Evolutionary conservation across 2,113 vertebrate genomes (phyloP).

Genomic region (Tupaia tana): DNA sequence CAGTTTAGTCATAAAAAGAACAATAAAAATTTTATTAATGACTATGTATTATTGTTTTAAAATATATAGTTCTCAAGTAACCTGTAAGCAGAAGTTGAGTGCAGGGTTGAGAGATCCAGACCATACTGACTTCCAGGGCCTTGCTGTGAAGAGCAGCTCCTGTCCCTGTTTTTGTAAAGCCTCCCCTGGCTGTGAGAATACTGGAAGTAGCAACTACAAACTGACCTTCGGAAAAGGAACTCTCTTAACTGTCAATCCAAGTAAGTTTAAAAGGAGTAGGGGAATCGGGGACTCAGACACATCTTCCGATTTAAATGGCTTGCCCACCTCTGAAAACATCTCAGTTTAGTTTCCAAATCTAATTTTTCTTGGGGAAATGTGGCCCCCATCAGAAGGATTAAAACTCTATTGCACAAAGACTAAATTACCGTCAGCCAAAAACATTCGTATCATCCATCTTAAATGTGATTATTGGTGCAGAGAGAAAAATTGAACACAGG

Average conservation of each 20-base stretch:
- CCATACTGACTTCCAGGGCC: background rate
- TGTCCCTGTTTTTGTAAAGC: constrained; percentile 73
- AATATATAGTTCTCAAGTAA: background rate
- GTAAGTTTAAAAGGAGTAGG: constrained; percentile 73
- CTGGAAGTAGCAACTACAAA: background rate
- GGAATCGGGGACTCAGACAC: background rate
- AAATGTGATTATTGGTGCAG: constrained; percentile 64
- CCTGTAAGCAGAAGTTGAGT: background rate
- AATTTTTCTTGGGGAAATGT: background rate
- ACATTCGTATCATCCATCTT: constrained; percentile 63
- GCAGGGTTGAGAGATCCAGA: background rate
- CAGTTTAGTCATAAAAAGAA: constrained; percentile 23
- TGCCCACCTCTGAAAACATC: background rate
- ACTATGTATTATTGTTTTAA: too few species aligned
- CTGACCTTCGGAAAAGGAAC: constrained; percentile 79
- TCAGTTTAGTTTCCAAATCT: constrained; percentile 56
- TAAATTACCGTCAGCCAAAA: constrained; percentile 57
- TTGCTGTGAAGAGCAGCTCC: constrained; percentile 10
- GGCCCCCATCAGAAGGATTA: constrained; percentile 46
- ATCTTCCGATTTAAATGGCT: constrained; percentile 22
- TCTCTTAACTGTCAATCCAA: constrained; percentile 71
- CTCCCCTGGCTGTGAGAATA: constrained; percentile 66
- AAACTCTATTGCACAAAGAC: constrained; percentile 7
- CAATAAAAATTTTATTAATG: background rate
- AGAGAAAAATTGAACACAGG: constrained; percentile 59